Conservation (phyloP, 2,797 vertebrate species). For the Hippocampus kuda region DNA sequence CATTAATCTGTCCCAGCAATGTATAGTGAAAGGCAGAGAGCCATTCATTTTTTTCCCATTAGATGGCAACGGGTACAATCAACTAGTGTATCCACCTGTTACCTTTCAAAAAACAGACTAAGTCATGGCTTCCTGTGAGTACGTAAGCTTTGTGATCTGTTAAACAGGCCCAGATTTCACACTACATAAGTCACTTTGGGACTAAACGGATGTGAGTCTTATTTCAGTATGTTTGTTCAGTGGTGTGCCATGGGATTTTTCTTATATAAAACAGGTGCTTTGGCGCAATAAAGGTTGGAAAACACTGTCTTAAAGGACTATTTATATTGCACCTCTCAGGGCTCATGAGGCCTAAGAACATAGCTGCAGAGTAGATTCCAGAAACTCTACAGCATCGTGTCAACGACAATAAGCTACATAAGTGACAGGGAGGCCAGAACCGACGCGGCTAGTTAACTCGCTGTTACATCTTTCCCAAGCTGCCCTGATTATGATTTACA, state of each 20-base stretch:
- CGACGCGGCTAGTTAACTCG: constrained; percentile 50
- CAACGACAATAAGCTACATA: constrained; percentile 53
- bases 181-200: neutral
- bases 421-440: constrained; percentile 47
- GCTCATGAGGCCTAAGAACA: constrained; percentile 18
- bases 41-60: too few relatives aligned
- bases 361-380: constrained; percentile 49
- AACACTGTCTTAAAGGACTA: constrained; percentile 15
- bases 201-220: neutral
- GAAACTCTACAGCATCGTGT: constrained; percentile 43
- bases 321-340: constrained; percentile 7
- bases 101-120: too few relatives aligned
- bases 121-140: too few relatives aligned
- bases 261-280: neutral
- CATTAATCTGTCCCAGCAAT: too few relatives aligned
- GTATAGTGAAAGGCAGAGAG: too few relatives aligned
- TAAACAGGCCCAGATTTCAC: neutral
- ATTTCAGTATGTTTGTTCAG: neutral
- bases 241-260: neutral
- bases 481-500: constrained; percentile 60
- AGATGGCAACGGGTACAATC: too few relatives aligned
- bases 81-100: too few relatives aligned
- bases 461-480: constrained; percentile 59
- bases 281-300: constrained; percentile 12
- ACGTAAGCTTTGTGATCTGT: too few relatives aligned